phyloP scores from a whole-genome alignment of 2,797 vertebrate genomes.

The Etheostoma nigrum region DNA sequence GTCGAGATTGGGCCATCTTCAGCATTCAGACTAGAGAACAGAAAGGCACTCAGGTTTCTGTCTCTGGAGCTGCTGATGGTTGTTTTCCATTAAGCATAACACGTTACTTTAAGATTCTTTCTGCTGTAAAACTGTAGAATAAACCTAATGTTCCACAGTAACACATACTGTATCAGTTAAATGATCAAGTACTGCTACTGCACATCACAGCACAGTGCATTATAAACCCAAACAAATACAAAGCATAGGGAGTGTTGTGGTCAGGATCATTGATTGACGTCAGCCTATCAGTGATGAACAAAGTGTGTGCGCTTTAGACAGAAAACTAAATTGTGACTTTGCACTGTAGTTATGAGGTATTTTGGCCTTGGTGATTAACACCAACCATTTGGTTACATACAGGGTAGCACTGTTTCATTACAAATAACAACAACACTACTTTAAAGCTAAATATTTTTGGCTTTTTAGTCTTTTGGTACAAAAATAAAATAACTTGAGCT shows the following conservation, averaged over 20 bases:
- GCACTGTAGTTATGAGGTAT: conserved; percentile 80
- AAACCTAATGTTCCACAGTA: conserved; percentile 2
- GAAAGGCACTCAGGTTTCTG: conserved; percentile 41
- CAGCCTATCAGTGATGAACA: conserved; percentile 24
- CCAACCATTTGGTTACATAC: conserved; percentile 80
- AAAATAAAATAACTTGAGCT: conserved; percentile 73
- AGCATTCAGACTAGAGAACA: conserved; percentile 23
- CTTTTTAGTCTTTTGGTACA: conserved; percentile 75
- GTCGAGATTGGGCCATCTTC: neutral
- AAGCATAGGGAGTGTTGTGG: neutral
- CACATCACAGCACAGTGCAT: conserved; percentile 1
- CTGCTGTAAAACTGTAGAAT: conserved; percentile 7
- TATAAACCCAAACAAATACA: neutral
- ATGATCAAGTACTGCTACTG: conserved; percentile 4
- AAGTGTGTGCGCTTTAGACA: conserved; percentile 23
- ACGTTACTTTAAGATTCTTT: neutral
- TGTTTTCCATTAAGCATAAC: neutral
- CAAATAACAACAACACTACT: conserved; percentile 76
- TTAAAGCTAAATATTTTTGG: conserved; percentile 80
- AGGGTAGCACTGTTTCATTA: conserved; percentile 74
- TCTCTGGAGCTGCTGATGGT: neutral
- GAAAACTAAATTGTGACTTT: conserved; percentile 60
- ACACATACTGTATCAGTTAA: neutral
- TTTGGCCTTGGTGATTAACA: conserved; percentile 79
- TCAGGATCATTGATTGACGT: neutral